Evolutionary conservation across 2,888 invertebrate species (phyloP).

Genomic region (Conistra vaccinii): DNA sequence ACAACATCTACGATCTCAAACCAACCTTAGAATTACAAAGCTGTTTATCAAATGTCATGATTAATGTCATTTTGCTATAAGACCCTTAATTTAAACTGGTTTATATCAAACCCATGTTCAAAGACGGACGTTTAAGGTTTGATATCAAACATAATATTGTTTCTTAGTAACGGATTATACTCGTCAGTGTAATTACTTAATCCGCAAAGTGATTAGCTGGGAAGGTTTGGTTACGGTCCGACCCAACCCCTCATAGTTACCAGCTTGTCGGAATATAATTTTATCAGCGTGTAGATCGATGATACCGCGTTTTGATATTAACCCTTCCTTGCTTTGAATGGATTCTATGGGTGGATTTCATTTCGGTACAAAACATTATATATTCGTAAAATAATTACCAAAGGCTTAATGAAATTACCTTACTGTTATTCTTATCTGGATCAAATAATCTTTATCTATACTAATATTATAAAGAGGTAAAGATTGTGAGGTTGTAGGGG

Average conservation of each 20-base stretch:
- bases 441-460: too few species aligned
- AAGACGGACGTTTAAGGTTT: constrained; percentile 8
- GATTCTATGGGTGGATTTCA: constrained; percentile 2
- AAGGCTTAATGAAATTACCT: not conserved
- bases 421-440: not conserved
- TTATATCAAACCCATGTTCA: constrained; percentile 2
- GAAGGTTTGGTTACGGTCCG: constrained; percentile 1
- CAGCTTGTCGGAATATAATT: constrained; percentile 21
- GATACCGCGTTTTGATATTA: constrained; percentile 3
- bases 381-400: not conserved
- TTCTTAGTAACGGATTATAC: constrained; percentile 16
- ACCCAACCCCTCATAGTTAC: not conserved
- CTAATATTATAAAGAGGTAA: too few species aligned
- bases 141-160: constrained; percentile 29
- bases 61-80: not conserved
- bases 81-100: constrained; percentile 2
- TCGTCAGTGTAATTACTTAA: constrained; percentile 23
- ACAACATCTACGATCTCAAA: too few species aligned
- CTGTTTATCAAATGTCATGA: not conserved
- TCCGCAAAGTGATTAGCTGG: constrained; percentile 35
- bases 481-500: too few species aligned
- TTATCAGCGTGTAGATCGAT: constrained; percentile 18
- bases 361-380: not conserved
- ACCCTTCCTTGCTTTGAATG: constrained; percentile 4
- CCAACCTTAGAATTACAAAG: not conserved